Evolutionary conservation across 2,888 invertebrate genomes (phyloP), one percentile per base, ranked within the genome.

Genomic region (Syrista parreyssii): DNA sequence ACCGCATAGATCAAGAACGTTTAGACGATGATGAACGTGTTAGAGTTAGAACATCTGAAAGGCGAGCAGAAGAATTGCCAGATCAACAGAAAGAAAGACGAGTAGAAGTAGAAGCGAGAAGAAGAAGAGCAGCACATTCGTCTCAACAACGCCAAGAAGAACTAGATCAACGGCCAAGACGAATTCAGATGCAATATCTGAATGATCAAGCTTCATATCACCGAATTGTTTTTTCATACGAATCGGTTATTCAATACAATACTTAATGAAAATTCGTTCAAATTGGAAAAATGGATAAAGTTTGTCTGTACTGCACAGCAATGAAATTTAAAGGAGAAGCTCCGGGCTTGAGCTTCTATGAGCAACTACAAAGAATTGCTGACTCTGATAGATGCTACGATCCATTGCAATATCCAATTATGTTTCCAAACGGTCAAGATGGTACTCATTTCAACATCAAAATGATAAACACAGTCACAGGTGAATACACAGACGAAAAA

Each of bases 401-500:
- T 83, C 87, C 91, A 4, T 83, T 92, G 74, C 88, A 90, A 82
- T 92, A 92, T 82, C 88, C 88, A 0, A 30, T 91, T 0, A 81
- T 89, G 35, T 91, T 89, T 79, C 86, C 84, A 35, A 72, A 75
- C 40, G 87, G 86, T n/a, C 82, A 88, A 71, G 85, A 88, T 82
- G 87, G 86, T 15, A 89, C 88, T 87, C 79, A 80, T 32, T 73
- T 86, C 23, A 76, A 81, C 36, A 81, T 83, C 12, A 77, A 77
- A 73, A 79, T 81, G 55, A 71, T 76, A 31, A 68, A 84, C 79
- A 80, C 79, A 69, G 40, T 71, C 55, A 82, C 78, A 74, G 79
- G 78, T 77, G 79, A 36, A 34, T 82, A 83, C 82, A 82, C 80
- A 69, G 83, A 81, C 35, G 87, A 87, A 79, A 88, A 84, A 68